These are phyloP conservation scores for Trinectes maculatus DNA, from an alignment of 2,113 vertebrate genomes.

Conservation along the genomic window DNA sequence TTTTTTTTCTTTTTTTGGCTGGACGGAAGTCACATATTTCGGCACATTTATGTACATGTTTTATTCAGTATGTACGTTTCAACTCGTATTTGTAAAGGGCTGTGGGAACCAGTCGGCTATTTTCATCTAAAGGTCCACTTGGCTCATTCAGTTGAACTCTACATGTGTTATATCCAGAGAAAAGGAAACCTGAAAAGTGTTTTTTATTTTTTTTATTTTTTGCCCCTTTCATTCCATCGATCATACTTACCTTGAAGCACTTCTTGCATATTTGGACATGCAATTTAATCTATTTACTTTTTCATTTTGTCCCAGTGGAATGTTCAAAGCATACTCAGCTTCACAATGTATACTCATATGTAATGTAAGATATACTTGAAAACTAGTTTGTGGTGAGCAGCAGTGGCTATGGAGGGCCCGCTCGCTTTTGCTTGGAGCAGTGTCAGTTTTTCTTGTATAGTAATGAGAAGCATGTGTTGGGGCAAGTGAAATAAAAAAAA, in stretches of 20 bases:
- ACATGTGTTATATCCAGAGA: slow-evolving; percentile 11
- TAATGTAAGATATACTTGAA: slow-evolving; percentile 70
- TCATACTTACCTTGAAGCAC: slow-evolving; percentile 56
- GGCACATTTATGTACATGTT: slow-evolving; percentile 76
- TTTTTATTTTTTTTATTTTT: slow-evolving; percentile 53
- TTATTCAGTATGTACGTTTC: slow-evolving; percentile 60
- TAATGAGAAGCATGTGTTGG: slow-evolving; percentile 92
- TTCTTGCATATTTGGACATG: slow-evolving; percentile 47
- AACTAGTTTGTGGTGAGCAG: slow-evolving; percentile 62
- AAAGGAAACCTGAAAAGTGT: slow-evolving; percentile 40
- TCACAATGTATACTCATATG: slow-evolving; percentile 56
- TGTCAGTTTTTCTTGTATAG: slow-evolving; percentile 88
- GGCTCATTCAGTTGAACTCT: slow-evolving; percentile 14
- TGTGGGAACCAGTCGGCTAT: slow-evolving; percentile 24
- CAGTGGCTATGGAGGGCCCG: slow-evolving; percentile 51
- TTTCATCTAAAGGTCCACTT: slow-evolving; percentile 38
- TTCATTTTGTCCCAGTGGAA: slow-evolving; percentile 50
- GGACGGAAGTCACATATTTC: slow-evolving; percentile 40
- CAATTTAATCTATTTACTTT: slow-evolving; percentile 68
- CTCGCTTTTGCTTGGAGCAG: slow-evolving; percentile 84
- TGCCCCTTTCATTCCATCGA: slow-evolving; percentile 43
- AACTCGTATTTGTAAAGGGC: slow-evolving; percentile 51
- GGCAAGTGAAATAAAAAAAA: slow-evolving; percentile 84
- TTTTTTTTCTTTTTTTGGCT: slow-evolving; percentile 37
- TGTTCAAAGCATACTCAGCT: slow-evolving; percentile 35